Base-by-base conservation (phyloP, 1,140 invertebrate species). In the Colletes gigas region DNA sequence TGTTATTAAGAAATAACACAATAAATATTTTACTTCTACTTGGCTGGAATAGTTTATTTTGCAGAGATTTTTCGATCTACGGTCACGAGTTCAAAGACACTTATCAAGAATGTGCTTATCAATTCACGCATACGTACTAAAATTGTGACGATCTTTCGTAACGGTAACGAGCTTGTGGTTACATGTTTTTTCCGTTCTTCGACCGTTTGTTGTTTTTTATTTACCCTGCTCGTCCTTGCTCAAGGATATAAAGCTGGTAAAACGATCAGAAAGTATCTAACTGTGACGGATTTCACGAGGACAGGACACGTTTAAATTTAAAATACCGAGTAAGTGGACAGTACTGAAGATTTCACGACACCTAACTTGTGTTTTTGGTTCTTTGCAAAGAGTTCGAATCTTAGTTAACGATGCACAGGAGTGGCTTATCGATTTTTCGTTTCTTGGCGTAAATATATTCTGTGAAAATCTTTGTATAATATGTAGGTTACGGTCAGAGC, bases 21-120 rank as follows among this genome's bases (percentile, higher is more conserved):
- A 88, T 88, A 89, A 88, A 90, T 89, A 89, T 87, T 89, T 88
- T 85, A 84, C 86, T 87, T 83, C 76, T 85, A 88, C 50, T 10
- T 10, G 14, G 19, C 67, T n/a, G 15, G 21, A 12, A 63, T 30
- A 30, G 19, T 74, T 80, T n/a, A 47, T 39, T 72, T 72, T 52
- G 9, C 4, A 17, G 44, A 4, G 8, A 6, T 47, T 12, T 5
- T 7, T 39, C 8, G 8, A n/a, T 12, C 39, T 30, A 7, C 21
- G 50, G 59, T 47, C 21, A 9, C 7, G 19, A 7, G 47, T 52
- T 7, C 0, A 10, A 10, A 59, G 10, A 59, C 50, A 8, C 12
- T 75, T 75, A 81, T 81, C 78, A 10, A 1, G 19, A 10, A 30
- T 8, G 39, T 1, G 9, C n/a, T 52, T 66, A 57, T 59, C 60